Evolutionary conservation across 2,797 vertebrate genomes (phyloP), one percentile per base, ranked within the genome.

Genomic region (Ctenochaetus hawaiiensis): DNA sequence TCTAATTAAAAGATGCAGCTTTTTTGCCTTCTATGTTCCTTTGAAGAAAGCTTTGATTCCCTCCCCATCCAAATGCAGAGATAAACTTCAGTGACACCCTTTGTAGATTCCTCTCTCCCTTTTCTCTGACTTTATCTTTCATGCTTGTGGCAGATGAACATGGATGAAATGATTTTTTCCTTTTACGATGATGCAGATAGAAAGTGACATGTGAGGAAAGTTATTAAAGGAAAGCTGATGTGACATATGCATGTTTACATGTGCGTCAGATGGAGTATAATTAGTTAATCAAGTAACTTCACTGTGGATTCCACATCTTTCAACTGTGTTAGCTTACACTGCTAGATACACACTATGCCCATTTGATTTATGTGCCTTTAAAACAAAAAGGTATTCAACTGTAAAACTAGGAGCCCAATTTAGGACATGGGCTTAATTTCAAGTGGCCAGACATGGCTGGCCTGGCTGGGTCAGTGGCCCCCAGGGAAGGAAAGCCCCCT

Each of bases 1-100:
- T 78, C 81, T 82, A 89, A 92, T 91, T 91, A 88, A 89, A 78
- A 86, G 26, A 80, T 78, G 47, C 72, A 45, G 53, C 43, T 61
- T 75, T 67, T 67, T 66, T 64, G 58, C 41, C 20, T 61, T 41
- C 76, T 66, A 39, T 66, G 49, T 64, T 68, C 71, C 84, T 86
- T 82, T 91, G 71, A 88, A 89, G 79, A 80, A 73, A 78, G 64
- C 72, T 84, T 84, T 73, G 62, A 78, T 80, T 80, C 45, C 61
- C 26, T 56, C 54, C 48, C 60, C 59, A 71, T 14, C 47, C 73
- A 57, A 75, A 82, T 54, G 45, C 45, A 57, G 76, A 80, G 56
- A 83, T 83, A 67, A 67, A 82, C 78, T 79, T 74, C 67, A 89
- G 52, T 75, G 68, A 75, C 79, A 61, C 58, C 63, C 78, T 94